Percentiles rank a stretch among this genome's conserved stretches.
Evolutionary conservation across 2,113 vertebrate species (phyloP).

Genomic region (Gallinago jamesoni): DNA sequence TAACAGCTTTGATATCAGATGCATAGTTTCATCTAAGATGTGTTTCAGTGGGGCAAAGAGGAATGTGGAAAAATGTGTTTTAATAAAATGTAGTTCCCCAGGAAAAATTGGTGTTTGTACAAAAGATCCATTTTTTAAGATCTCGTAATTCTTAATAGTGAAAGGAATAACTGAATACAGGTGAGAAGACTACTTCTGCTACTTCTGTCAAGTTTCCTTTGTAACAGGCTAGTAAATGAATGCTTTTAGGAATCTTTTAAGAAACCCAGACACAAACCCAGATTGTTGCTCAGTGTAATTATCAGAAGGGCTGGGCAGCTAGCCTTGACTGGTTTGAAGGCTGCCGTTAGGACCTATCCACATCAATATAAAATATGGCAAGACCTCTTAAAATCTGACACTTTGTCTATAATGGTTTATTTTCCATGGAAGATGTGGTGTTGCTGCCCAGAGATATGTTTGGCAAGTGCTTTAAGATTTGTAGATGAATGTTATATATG

Average conservation of each 20-base stretch:
- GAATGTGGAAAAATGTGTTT: neutral
- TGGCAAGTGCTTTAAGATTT: neutral
- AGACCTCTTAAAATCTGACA: neutral
- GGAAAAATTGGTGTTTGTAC: neutral
- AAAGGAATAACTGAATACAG: neutral
- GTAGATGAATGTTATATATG: neutral
- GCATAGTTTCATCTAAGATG: neutral
- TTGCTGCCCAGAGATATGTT: neutral
- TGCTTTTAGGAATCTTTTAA: neutral
- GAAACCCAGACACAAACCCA: neutral
- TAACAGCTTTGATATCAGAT: neutral
- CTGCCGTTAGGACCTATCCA: neutral
- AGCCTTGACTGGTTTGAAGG: neutral
- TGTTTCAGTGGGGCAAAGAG: neutral
- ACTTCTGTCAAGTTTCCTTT: neutral
- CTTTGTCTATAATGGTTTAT: neutral
- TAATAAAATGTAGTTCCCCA: neutral
- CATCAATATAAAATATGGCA: neutral
- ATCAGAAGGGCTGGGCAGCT: neutral
- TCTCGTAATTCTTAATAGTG: neutral
- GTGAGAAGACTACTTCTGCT: neutral
- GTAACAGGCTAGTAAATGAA: neutral
- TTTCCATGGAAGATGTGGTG: neutral
- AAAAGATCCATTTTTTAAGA: neutral
- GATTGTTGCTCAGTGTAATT: neutral